phyloP scores from a whole-genome alignment of 2,797 vertebrate genomes.

The Meda fulgida region DNA sequence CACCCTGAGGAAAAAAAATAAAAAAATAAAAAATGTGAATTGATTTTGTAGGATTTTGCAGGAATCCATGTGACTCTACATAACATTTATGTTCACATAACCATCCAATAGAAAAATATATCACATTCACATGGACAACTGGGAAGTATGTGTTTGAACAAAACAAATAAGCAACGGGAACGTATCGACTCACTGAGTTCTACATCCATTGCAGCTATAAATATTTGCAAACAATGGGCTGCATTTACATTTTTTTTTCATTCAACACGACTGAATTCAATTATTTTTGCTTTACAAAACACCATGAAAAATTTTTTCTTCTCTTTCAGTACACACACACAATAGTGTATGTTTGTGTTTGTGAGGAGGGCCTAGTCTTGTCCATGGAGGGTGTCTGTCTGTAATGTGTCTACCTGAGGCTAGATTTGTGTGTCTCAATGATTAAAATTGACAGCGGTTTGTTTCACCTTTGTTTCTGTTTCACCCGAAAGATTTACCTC shows the following conservation, averaged over 20 bases:
- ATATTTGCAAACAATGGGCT: conserved; percentile 35
- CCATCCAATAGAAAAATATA: neutral
- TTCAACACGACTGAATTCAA: conserved; percentile 11
- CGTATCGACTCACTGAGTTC: neutral
- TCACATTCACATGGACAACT: neutral
- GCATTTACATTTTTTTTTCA: conserved; percentile 37
- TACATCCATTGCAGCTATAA: conserved; percentile 1
- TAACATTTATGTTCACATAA: neutral
- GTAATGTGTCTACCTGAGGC: conserved; percentile 79
- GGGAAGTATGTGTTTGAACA: conserved; percentile 13
- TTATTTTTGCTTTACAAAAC: conserved; percentile 32
- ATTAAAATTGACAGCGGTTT: conserved; percentile 78
- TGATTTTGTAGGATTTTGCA: neutral
- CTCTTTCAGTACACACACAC: neutral
- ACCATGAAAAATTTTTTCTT: neutral
- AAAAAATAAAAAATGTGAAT: neutral
- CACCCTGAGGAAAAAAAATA: conserved; percentile 80
- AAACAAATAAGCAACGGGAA: conserved; percentile 6
- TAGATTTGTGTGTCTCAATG: conserved; percentile 64
- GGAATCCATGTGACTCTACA: neutral
- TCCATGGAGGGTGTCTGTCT: conserved; percentile 63
- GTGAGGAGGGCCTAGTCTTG: neutral
- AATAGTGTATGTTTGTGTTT: neutral
- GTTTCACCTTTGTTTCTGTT: conserved; percentile 36
- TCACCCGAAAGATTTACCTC: conserved; percentile 64